A percentile compares a stretch with the other conserved stretches of the same genome.
Evolutionary conservation across 2,113 vertebrate species (phyloP).

Genomic region (Marmota flaviventris): DNA sequence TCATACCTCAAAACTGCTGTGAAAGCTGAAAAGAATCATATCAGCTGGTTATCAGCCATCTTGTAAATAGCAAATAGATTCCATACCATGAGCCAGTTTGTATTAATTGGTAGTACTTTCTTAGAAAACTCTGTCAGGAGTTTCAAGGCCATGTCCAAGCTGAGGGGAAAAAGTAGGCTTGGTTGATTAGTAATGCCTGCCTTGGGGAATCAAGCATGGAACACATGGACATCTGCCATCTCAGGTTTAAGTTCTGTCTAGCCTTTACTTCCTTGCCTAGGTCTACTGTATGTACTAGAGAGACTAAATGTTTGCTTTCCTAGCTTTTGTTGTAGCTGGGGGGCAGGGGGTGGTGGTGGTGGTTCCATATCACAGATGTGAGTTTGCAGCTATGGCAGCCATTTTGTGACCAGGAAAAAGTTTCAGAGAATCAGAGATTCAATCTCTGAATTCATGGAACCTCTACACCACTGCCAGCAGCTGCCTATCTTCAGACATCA

Average conservation of each 20-base stretch:
- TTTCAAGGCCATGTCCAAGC: background rate
- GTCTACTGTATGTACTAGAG: background rate
- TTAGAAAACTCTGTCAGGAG: background rate
- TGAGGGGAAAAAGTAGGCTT: background rate
- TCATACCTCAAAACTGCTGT: background rate
- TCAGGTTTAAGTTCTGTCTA: background rate
- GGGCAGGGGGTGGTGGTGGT: background rate
- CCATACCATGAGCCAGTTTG: background rate
- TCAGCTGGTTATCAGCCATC: background rate
- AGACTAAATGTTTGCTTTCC: background rate
- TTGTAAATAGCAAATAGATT: background rate
- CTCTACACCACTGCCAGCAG: background rate
- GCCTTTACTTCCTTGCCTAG: background rate
- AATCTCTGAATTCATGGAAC: background rate
- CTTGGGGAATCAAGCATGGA: background rate
- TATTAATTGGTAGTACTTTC: background rate
- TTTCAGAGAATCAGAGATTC: background rate
- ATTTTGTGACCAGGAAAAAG: background rate
- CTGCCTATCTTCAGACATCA: background rate
- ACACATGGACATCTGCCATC: background rate
- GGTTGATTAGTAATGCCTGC: background rate
- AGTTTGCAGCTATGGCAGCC: background rate
- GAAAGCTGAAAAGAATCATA: background rate
- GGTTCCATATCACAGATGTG: background rate
- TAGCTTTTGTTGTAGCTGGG: background rate